phyloP scores from a whole-genome alignment of 2,797 vertebrate species.

The Miichthys miiuy region DNA sequence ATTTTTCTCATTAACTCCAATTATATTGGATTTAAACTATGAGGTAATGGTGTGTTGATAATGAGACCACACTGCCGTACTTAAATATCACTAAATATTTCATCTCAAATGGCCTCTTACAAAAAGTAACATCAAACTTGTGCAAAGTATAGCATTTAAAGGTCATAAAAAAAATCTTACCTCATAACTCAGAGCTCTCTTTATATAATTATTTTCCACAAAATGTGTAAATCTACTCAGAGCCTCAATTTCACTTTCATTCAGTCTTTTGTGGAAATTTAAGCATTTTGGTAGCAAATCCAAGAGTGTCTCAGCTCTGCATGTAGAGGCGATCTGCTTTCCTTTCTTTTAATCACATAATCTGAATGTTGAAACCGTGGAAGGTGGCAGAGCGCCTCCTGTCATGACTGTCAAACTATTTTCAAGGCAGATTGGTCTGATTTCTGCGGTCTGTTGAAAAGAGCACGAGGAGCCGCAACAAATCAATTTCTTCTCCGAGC shows the following conservation, averaged over 20 bases:
- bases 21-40: background rate
- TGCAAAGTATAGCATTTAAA: constrained; percentile 1
- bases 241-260: background rate
- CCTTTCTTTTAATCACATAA: background rate
- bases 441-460: constrained; percentile 3
- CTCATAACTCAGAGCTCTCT: constrained; percentile 1
- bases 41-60: background rate
- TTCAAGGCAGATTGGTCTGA: constrained; percentile 31
- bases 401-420: constrained; percentile 9
- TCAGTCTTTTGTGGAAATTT: constrained; percentile 8
- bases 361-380: constrained; percentile 7
- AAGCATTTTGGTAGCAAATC: constrained; percentile 8
- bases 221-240: background rate
- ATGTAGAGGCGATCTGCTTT: background rate
- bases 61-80: background rate
- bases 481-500: constrained; percentile 38
- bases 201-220: background rate
- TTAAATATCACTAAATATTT: background rate
- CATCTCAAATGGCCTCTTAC: background rate
- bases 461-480: constrained; percentile 17
- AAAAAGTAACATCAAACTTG: background rate
- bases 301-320: background rate
- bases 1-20: background rate
- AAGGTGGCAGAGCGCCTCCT: constrained; percentile 19
- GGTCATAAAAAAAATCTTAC: background rate